Conservation (phyloP, 2,113 vertebrate species). For the Prunella fulvescens region DNA sequence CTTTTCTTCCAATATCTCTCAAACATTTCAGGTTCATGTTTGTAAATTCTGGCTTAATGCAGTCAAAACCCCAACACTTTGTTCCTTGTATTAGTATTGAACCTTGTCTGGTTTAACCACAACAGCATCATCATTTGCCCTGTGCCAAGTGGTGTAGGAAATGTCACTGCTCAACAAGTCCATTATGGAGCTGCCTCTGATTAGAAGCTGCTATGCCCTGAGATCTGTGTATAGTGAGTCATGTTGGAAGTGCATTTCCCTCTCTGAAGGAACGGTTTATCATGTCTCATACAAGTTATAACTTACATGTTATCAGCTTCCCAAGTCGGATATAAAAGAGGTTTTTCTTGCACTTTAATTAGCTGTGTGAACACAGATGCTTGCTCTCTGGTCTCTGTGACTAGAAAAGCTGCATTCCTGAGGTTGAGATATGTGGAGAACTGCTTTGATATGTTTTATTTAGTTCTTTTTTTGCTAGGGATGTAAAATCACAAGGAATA, state of each 20-base stretch:
- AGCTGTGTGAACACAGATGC: not conserved
- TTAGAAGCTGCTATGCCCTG: slow-evolving; percentile 26
- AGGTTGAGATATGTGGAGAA: slow-evolving; percentile 2
- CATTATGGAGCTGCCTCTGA: slow-evolving; percentile 46
- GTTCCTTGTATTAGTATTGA: not conserved
- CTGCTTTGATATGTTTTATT: slow-evolving; percentile 17
- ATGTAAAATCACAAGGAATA: not conserved
- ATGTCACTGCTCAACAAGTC: slow-evolving; percentile 39
- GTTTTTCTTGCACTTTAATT: slow-evolving; percentile 31
- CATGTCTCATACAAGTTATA: slow-evolving; percentile 38
- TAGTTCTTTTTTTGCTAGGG: not conserved
- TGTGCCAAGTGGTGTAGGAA: slow-evolving; percentile 26
- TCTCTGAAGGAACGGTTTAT: slow-evolving; percentile 58
- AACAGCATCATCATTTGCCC: not conserved
- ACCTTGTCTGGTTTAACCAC: slow-evolving; percentile 42
- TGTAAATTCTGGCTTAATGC: slow-evolving; percentile 42
- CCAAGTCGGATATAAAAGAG: not conserved
- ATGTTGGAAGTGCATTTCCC: slow-evolving; percentile 38
- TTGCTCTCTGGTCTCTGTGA: not conserved
- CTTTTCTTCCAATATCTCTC: not conserved
- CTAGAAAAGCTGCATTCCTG: slow-evolving; percentile 35
- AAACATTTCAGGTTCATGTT: slow-evolving; percentile 32
- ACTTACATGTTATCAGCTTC: slow-evolving; percentile 40
- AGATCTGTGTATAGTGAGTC: slow-evolving; percentile 48
- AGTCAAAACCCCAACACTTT: not conserved